A percentile compares a stretch with the other conserved stretches of the same genome.
These are phyloP conservation scores for Nineta flava DNA, from an alignment of 2,888 invertebrate genomes.

Conservation along the genomic window DNA sequence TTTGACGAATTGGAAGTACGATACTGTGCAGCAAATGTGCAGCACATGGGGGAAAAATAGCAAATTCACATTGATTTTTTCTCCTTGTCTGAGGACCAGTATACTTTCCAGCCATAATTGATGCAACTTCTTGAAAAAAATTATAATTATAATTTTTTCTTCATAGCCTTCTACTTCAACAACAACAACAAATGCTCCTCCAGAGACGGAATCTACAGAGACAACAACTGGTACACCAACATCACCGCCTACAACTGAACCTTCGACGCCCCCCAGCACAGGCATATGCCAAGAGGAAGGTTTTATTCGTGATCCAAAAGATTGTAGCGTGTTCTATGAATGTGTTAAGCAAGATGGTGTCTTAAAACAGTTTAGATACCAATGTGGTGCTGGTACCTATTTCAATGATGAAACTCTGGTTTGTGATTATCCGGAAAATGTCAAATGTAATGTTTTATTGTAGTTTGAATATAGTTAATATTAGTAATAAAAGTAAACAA, in stretches of 20 bases:
- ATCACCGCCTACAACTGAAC: no score
- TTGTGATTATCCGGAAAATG: background rate
- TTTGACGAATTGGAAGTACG: no score
- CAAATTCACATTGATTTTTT: no score
- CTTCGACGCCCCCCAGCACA: background rate
- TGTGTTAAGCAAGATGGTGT: constrained; percentile 10
- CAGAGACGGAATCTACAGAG: background rate
- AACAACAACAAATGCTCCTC: background rate
- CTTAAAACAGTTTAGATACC: constrained; percentile 6
- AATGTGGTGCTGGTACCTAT: constrained; percentile 12
- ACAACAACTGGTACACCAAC: background rate
- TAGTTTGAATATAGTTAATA: no score
- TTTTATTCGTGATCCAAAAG: constrained; percentile 13
- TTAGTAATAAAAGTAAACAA: no score
- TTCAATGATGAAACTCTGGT: constrained; percentile 11
- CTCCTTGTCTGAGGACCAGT: no score
- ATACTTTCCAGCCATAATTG: no score
- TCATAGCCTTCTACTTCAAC: background rate
- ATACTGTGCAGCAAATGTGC: no score
- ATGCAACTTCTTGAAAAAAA: no score
- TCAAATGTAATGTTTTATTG: background rate
- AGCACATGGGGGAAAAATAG: no score
- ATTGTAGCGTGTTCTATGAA: constrained; percentile 16
- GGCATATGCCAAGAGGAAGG: constrained; percentile 14
- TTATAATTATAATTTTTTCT: no score